A percentile compares a stretch with the other conserved stretches of the same genome.
Evolutionary conservation across 2,113 vertebrate genomes (phyloP).

Genomic region (Notothenia coriiceps): DNA sequence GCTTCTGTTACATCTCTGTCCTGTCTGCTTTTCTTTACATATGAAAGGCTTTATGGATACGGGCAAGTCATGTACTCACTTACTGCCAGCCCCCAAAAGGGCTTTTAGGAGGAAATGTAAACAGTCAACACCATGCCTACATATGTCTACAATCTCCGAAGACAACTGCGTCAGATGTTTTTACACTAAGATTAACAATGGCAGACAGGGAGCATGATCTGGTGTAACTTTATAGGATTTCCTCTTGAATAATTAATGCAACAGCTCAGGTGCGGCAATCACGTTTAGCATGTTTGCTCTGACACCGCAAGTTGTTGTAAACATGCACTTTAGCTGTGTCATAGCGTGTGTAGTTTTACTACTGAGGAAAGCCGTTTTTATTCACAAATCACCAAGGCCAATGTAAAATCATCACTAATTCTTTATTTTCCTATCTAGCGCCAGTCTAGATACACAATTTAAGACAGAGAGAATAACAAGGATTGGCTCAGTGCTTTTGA

Average conservation of each 20-base stretch:
- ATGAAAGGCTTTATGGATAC: not conserved
- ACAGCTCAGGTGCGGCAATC: conserved; percentile 60
- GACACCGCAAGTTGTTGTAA: conserved; percentile 21
- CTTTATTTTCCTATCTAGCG: not conserved
- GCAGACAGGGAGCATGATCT: conserved; percentile 34
- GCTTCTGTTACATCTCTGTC: not conserved
- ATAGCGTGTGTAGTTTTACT: not conserved
- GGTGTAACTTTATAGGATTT: conserved; percentile 55
- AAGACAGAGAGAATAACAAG: not conserved
- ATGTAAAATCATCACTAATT: conserved; percentile 1
- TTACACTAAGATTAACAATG: conserved; percentile 6
- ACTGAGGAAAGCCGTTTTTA: conserved; percentile 13
- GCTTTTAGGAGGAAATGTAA: not conserved
- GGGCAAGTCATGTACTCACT: not conserved
- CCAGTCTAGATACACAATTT: not conserved
- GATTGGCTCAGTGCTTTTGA: too few species aligned
- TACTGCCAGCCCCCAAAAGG: conserved; percentile 1
- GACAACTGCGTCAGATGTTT: conserved; percentile 17
- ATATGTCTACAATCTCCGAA: not conserved
- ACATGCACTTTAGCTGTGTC: conserved; percentile 4
- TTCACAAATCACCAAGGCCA: conserved; percentile 18
- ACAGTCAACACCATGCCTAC: not conserved
- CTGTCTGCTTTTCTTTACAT: not conserved
- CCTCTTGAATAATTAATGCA: conserved; percentile 66
- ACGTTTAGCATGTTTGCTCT: conserved; percentile 56